Evolutionary conservation across 2,113 vertebrate genomes (phyloP).

Genomic region (Pantherophis guttatus): DNA sequence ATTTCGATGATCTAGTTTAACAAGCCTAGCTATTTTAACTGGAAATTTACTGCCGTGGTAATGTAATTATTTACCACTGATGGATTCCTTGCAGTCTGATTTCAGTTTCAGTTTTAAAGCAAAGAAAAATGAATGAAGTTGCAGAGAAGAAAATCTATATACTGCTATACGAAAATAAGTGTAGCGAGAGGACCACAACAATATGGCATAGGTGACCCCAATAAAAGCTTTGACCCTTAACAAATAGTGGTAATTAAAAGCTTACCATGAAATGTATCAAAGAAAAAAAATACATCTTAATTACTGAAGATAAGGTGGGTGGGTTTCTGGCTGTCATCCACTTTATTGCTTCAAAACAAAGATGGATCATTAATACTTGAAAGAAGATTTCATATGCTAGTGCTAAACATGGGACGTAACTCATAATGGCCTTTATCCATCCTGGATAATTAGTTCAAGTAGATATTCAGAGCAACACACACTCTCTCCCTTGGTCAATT

Average conservation of each 20-base stretch:
- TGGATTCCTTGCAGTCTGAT: conserved; percentile 7
- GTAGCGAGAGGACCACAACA: not conserved
- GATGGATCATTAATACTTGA: conserved; percentile 25
- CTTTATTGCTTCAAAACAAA: not conserved
- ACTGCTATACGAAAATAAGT: not conserved
- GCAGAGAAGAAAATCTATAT: not conserved
- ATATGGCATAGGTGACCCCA: not conserved
- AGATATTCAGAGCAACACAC: not conserved
- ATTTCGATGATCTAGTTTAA: conserved; percentile 31
- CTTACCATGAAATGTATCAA: not conserved
- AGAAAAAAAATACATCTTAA: not conserved
- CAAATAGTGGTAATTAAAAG: not conserved
- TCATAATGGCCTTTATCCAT: not conserved
- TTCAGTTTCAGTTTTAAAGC: not conserved
- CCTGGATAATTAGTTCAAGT: not conserved
- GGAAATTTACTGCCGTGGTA: not conserved
- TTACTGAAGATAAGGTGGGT: not conserved
- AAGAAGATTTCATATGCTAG: not conserved
- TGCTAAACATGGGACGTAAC: not conserved
- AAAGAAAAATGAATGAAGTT: not conserved
- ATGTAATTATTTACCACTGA: conserved; percentile 11
- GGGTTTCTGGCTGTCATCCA: not conserved
- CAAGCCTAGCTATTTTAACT: not conserved
- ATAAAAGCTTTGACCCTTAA: not conserved
- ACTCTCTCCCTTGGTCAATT: not conserved